Conservation (phyloP, 2,113 vertebrate species). For the Vimba vimba region DNA sequence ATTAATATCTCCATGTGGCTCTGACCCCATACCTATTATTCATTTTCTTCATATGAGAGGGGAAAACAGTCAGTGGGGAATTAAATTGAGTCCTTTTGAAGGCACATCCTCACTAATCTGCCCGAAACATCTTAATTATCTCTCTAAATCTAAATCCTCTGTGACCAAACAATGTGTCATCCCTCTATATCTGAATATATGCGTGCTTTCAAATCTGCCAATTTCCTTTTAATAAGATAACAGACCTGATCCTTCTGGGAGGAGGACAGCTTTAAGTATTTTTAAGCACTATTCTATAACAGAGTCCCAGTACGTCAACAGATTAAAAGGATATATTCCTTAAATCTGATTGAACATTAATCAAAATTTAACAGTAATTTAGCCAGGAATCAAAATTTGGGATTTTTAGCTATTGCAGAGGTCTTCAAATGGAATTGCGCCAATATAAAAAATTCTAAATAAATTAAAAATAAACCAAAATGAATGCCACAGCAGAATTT, state of each 20-base stretch:
- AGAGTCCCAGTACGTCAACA: neutral
- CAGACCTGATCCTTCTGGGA: constrained; percentile 9
- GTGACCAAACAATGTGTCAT: constrained; percentile 27
- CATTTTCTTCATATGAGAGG: neutral
- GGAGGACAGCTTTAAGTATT: neutral
- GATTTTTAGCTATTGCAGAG: neutral
- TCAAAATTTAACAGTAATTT: neutral
- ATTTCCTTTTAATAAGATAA: constrained; percentile 25
- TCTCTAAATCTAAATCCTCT: constrained; percentile 37
- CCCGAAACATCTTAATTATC: constrained; percentile 44
- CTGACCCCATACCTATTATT: constrained; percentile 21
- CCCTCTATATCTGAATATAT: neutral
- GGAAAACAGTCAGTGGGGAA: constrained; percentile 3
- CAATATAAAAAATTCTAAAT: neutral
- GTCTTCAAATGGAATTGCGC: neutral
- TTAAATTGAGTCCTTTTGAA: constrained; percentile 46
- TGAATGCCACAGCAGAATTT: neutral
- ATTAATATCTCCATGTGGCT: constrained; percentile 50
- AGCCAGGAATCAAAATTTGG: neutral
- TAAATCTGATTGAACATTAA: constrained; percentile 9
- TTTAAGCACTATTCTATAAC: constrained; percentile 24
- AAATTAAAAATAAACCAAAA: neutral
- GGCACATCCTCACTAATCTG: constrained; percentile 36
- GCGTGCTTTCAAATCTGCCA: neutral
- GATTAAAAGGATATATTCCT: constrained; percentile 15